Percentiles rank a stretch among this genome's conserved stretches.
phyloP scores from a whole-genome alignment of 1,140 invertebrate species.

The Telenomus remus region DNA sequence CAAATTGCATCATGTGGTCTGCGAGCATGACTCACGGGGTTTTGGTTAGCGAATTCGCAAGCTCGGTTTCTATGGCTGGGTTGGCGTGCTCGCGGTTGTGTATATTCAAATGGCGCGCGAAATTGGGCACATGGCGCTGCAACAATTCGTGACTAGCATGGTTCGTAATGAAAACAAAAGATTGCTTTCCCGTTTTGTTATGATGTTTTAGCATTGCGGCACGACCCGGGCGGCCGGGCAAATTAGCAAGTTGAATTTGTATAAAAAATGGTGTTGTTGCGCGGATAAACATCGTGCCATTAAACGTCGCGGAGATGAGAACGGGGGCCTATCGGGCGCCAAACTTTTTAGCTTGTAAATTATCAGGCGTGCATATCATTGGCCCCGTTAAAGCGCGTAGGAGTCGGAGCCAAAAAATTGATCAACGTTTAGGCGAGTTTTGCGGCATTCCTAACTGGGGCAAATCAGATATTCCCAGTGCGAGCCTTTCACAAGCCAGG shows the following conservation, averaged over 20 bases:
- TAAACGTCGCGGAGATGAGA: conserved; percentile 4
- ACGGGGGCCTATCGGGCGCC: background rate
- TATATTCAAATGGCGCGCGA: conserved; percentile 18
- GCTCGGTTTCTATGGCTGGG: conserved; percentile 1
- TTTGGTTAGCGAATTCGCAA: conserved; percentile 33
- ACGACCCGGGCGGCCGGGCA: background rate
- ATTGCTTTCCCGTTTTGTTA: conserved; percentile 22
- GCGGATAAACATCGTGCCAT: background rate
- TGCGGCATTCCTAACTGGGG: conserved; percentile 45
- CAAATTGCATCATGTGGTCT: conserved; percentile 51
- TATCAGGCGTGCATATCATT: conserved; percentile 15
- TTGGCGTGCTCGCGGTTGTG: conserved; percentile 15
- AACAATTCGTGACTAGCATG: conserved; percentile 40
- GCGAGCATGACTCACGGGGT: conserved; percentile 28
- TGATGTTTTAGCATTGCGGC: conserved; percentile 30
- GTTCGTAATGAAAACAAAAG: conserved; percentile 38
- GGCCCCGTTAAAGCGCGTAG: conserved; percentile 28
- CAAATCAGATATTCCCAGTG: conserved; percentile 55
- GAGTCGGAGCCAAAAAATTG: conserved; percentile 26
- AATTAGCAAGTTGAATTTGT: no score
- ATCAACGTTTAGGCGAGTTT: conserved; percentile 26
- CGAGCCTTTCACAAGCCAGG: conserved; percentile 43
- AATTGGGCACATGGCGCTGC: conserved; percentile 30
- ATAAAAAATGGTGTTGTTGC: no score
- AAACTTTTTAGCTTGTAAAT: conserved; percentile 18